Base-by-base conservation (phyloP, 1,140 invertebrate genomes). In the Anastatus disparis region DNA sequence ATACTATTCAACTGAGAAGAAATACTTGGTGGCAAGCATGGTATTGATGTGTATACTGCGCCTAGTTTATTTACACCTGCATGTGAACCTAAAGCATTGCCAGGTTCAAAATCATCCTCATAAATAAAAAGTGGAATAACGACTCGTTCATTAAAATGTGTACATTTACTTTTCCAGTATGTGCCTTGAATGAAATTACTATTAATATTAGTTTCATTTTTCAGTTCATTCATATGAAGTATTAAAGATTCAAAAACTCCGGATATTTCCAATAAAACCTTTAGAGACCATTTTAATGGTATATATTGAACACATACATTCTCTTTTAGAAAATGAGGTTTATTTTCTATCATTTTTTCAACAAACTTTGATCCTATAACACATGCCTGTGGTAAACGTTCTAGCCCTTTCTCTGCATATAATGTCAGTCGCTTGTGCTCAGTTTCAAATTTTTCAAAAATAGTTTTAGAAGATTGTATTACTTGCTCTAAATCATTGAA, bases 241-340 rank as follows among this genome's bases (percentile, higher is more conserved):
- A 58, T 6, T 2, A 63, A 4, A 13, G 10, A 26, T 46, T 29
- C 35, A 63, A 63, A 63, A 4, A n/a, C 26, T 7, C 42, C 61
- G 27, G 38, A 44, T 13, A 46, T 46, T 31, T 63, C 44, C 27
- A 63, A 50, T 44, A 63, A 12, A 29, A 61, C 9, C 26, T 61
- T 61, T 6, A 61, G 38, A 24, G 58, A 90, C 89, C 90, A 90
- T 79, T 90, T 58, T 31, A 58, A 13, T n/a, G 55, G 55, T 35
- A 31, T 29, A 31, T 31, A 58, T 27, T 29, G 55, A n/a, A 6
- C n/a, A n/a, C n/a, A n/a, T 15, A 46, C 10, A 6, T 4, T 46
- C 44, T 12, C 4, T 12, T n/a, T 46, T 46, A 15, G 10, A 6
- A n/a, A 8, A 8, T 38, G 7, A 6, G 17, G 17, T 6, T 17